Percentiles rank a stretch among this genome's conserved stretches.
Evolutionary conservation across 1,140 invertebrate genomes (phyloP).

Genomic region (Brachionus asplanchnoidis): DNA sequence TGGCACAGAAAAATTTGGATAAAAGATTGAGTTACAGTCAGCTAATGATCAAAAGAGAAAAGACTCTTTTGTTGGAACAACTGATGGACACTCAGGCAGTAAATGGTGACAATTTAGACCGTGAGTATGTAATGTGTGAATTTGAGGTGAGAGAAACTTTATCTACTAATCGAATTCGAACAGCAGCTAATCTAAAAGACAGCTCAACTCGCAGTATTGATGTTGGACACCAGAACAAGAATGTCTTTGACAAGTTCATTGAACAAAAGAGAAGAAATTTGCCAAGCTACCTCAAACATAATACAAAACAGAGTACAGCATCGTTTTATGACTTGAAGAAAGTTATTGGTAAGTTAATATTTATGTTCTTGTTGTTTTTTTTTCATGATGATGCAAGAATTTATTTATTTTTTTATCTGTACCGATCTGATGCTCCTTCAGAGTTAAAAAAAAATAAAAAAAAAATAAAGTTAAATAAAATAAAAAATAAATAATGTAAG

Average conservation of each 20-base stretch:
- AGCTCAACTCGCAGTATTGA: not conserved
- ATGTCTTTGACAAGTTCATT: constrained; percentile 26
- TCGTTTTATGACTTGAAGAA: constrained; percentile 17
- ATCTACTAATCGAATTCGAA: not conserved
- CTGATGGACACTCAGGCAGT: not conserved
- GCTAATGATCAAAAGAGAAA: constrained; percentile 22
- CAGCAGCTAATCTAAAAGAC: not conserved
- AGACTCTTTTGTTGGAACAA: constrained; percentile 8
- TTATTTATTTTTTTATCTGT: too few relatives aligned
- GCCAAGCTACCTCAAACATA: constrained; percentile 2
- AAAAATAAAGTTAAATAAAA: too few relatives aligned
- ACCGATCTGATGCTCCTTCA: too few relatives aligned
- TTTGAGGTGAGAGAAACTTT: not conserved
- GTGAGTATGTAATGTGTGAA: not conserved
- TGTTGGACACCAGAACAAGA: not conserved
- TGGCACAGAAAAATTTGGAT: not conserved
- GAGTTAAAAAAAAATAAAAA: too few relatives aligned
- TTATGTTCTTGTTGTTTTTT: too few relatives aligned
- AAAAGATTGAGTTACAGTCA: not conserved
- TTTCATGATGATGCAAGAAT: too few relatives aligned
- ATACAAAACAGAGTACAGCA: not conserved
- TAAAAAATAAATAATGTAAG: too few relatives aligned
- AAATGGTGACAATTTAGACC: not conserved
- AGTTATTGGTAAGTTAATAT: not conserved
- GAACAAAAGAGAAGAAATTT: constrained; percentile 16